Percentiles rank a stretch among this genome's conserved stretches.
These are phyloP conservation scores for Tyto alba DNA, from an alignment of 2,113 vertebrate species.

Conservation along the genomic window DNA sequence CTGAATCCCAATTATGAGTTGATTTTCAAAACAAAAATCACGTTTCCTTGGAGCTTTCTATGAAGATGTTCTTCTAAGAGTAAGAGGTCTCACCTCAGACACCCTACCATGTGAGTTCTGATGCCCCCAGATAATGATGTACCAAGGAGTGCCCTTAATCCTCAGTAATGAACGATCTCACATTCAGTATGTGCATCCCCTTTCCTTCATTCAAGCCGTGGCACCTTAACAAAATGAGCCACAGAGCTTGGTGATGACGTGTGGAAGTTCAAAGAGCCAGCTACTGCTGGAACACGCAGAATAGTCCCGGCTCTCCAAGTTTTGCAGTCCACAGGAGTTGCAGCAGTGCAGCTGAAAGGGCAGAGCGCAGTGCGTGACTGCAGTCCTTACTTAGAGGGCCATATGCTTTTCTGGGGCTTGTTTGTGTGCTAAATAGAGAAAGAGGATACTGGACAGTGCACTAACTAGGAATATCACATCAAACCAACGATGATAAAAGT, in stretches of 20 bases:
- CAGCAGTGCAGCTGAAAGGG: not conserved
- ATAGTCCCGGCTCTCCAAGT: not conserved
- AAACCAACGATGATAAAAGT: slow-evolving; percentile 99
- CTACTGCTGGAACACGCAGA: not conserved
- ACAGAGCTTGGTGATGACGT: not conserved
- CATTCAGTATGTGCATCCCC: not conserved
- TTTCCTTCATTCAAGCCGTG: not conserved
- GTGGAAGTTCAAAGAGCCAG: not conserved
- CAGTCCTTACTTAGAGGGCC: slow-evolving; percentile 61
- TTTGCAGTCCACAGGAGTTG: not conserved
- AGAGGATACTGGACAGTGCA: slow-evolving; percentile 96
- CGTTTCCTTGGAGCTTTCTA: not conserved
- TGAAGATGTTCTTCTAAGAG: not conserved
- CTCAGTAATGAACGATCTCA: not conserved
- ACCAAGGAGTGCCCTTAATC: not conserved
- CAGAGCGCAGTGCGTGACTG: not conserved
- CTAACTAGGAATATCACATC: slow-evolving; percentile 99
- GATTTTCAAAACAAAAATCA: not conserved
- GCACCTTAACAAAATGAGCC: not conserved
- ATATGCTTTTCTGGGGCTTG: slow-evolving; percentile 98
- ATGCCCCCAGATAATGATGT: not conserved
- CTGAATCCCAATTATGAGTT: not conserved
- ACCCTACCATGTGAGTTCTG: not conserved
- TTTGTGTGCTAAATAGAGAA: slow-evolving; percentile 97
- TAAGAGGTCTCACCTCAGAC: not conserved